phyloP scores from a whole-genome alignment of 2,113 vertebrate species.

The Xiphorhynchus elegans region DNA sequence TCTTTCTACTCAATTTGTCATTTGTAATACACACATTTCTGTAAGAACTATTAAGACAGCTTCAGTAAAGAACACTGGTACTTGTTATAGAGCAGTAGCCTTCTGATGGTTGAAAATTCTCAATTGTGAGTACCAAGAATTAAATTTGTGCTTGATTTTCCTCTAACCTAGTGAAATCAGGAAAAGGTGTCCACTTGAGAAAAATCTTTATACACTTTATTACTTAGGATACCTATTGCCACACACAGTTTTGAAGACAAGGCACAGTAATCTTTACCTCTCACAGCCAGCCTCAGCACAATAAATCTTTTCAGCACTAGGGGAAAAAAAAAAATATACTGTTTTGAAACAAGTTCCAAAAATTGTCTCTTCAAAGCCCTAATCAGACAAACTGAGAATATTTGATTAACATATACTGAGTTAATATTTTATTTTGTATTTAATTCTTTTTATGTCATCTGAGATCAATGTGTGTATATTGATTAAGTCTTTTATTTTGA shows the following conservation, averaged over 20 bases:
- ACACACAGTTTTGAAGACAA: background rate
- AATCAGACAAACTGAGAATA: background rate
- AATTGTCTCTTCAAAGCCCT: background rate
- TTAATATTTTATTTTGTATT: background rate
- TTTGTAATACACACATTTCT: background rate
- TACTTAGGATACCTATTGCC: background rate
- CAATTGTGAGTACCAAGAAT: background rate
- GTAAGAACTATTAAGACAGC: background rate
- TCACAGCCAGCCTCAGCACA: background rate
- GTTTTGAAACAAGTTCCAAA: background rate
- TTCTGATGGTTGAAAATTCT: background rate
- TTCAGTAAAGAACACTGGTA: background rate
- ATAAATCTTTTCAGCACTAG: background rate
- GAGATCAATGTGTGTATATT: background rate
- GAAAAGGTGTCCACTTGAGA: background rate
- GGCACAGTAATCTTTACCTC: background rate
- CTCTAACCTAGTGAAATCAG: background rate
- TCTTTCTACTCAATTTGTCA: background rate
- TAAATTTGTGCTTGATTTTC: constrained; percentile 1
- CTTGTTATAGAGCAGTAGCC: background rate
- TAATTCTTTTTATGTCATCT: background rate
- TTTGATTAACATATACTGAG: background rate
- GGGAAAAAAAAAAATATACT: background rate
- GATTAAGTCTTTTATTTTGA: background rate
- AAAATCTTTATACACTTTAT: background rate